Evolutionary conservation across 2,113 vertebrate genomes (phyloP), one percentile per base, ranked within the genome.

Genomic region (Stigmatopora argus): DNA sequence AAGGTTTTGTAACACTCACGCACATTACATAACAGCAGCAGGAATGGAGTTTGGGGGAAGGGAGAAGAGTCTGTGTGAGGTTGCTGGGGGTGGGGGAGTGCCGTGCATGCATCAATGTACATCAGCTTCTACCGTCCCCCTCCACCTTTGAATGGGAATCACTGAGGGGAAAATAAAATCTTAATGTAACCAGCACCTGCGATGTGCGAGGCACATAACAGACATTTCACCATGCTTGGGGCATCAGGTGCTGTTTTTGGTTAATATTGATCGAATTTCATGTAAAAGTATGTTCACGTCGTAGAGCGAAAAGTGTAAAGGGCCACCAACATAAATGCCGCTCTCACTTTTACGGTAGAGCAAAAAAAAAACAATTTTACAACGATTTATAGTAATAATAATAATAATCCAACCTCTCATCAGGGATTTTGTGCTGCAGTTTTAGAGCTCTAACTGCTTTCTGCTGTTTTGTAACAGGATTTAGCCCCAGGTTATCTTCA

Each of bases 1-100:
- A 83, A 80, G 79, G 85, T 89, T 90, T 90, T 77, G 75, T 90
- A 90, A 87, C 83, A 75, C 78, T 67, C 84, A 72, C 65, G 53
- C 53, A 72, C 67, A 69, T 90, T 90, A 86, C 85, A 79, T 90
- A 90, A 90, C 79, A 72, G 64, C 71, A 69, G 73, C 77, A 78
- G 74, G 65, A 80, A 72, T 65, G 58, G 61, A 72, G 71, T 65
- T 67, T 59, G 48, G 71, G 64, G 74, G 70, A 60, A 64, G 59
- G 52, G 51, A 52, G 44, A 46, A 63, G 61, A 74, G 15, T 53
- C 44, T 62, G 49, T 69, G 70, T 61, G 55, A 56, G 46, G 51
- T 49, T 38, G 34, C 67, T 60, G 70, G 12, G 45, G 60, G 46
- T 59, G 64, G 74, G 70, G 11, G 45, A 57, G 49, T 59, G 64